phyloP scores from a whole-genome alignment of 2,888 invertebrate species.

The Sinhomidia bicolor region DNA sequence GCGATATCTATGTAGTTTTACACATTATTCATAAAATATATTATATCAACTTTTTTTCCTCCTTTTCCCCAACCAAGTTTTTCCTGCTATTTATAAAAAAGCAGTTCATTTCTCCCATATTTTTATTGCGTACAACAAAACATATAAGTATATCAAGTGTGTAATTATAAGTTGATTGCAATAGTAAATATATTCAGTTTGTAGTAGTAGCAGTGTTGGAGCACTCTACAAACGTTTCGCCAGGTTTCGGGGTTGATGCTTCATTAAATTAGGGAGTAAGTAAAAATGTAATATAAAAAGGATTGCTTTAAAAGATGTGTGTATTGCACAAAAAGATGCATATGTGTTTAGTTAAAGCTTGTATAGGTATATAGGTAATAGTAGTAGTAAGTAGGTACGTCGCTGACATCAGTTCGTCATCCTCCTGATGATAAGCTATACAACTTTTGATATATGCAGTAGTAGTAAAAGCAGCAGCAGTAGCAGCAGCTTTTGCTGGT shows the following conservation, averaged over 20 bases:
- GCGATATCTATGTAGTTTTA: background rate
- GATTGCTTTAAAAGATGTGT: background rate
- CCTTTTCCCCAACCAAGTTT: too few species aligned
- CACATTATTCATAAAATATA: background rate
- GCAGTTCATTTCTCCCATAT: conserved; percentile 35
- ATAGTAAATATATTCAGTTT: background rate
- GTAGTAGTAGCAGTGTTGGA: too few species aligned
- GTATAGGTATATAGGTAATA: background rate
- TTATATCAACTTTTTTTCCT: too few species aligned
- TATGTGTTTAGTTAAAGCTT: background rate
- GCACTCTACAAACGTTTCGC: background rate
- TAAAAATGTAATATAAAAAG: background rate
- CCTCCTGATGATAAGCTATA: conserved; percentile 24
- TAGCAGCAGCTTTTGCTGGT: too few species aligned
- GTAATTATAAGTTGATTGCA: background rate
- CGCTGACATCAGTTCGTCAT: conserved; percentile 16
- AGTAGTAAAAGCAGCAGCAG: background rate
- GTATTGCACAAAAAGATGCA: background rate
- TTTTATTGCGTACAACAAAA: background rate
- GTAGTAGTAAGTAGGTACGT: background rate
- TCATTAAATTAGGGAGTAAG: conserved; percentile 6
- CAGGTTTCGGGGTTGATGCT: conserved; percentile 29
- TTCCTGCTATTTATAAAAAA: conserved; percentile 3
- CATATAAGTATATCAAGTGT: background rate
- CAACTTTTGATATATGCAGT: background rate